These are phyloP conservation scores for Rhyacophila brunnea DNA, from an alignment of 1,140 invertebrate genomes.

Conservation along the genomic window DNA sequence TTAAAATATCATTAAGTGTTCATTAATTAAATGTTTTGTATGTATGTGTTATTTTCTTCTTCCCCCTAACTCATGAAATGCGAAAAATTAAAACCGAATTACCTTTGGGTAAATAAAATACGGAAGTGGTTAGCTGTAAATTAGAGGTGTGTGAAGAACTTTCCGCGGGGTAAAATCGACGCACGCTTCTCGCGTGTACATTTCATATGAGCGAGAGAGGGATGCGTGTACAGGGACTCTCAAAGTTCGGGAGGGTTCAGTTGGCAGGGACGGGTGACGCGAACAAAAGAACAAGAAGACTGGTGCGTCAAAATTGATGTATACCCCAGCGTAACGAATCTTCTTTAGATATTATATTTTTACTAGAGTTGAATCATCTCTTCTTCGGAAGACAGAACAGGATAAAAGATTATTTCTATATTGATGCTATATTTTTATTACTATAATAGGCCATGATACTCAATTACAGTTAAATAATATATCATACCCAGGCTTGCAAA, in stretches of 20 bases:
- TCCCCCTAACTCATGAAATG: neutral
- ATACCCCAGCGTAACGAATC: too few relatives aligned
- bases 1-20: too few relatives aligned
- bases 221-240: neutral
- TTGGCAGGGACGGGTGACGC: neutral
- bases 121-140: constrained; percentile 30
- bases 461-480: too few relatives aligned
- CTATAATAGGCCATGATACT: too few relatives aligned
- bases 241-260: neutral
- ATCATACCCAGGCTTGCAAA: too few relatives aligned
- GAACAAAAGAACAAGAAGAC: constrained; percentile 4
- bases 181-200: constrained; percentile 6
- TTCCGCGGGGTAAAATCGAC: constrained; percentile 3
- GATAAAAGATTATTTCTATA: too few relatives aligned
- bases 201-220: neutral
- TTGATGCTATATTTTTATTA: too few relatives aligned
- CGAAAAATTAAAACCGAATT: constrained; percentile 19
- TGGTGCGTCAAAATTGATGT: neutral
- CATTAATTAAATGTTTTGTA: too few relatives aligned
- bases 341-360: too few relatives aligned
- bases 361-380: too few relatives aligned
- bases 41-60: too few relatives aligned
- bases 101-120: constrained; percentile 23
- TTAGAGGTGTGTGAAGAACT: constrained; percentile 20
- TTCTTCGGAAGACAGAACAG: too few relatives aligned